Base-by-base conservation (phyloP, 2,888 invertebrate species). In the Hermodice carunculata region DNA sequence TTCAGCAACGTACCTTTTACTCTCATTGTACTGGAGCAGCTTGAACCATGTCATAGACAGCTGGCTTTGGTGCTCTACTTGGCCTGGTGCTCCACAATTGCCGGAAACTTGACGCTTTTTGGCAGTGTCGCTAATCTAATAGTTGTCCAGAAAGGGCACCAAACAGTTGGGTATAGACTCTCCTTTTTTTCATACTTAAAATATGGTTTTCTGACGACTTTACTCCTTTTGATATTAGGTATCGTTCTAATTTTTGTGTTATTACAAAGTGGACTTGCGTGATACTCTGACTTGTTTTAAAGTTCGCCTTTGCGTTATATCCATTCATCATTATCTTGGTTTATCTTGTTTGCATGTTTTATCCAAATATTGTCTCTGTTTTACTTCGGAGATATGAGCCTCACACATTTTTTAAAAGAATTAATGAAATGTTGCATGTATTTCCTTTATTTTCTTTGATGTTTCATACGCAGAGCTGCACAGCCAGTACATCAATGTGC, bases 1-100 rank as follows among this genome's bases (percentile, higher is more conserved):
- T 71, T 75, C 61, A 70, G 73, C 37, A 73, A 73, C 52, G 73
- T 75, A 14, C 75, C 75, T 4, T 44, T 75, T 31, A 70, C 71
- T 8, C 46, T 75, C 1, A 61, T 75, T 6, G 66, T 75, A 5
- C 53, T 75, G 3, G 72, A 70, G 40, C 72, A 69, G 61, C 49
- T 75, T 46, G 56, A 57, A 51, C 74, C 73, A 0, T 67, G 70
- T 29, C 42, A 37, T 11, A 37, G 70, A 28, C 70, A 72, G 57
- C 40, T 73, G 1, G 54, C 51, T 24, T 52, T 72, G 29, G 71
- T 75, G 1, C 56, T 75, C 1, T 71, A 71, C 56, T 52, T 75
- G 31, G 72, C 69, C 2, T 75, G 74, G 74, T 37, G 60, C 17
- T 56, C 73, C 4, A 71, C 74, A 4, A 63, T 75, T 17, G 74